Percentiles rank a stretch among this genome's conserved stretches.
These are phyloP conservation scores for Diceros bicornis DNA, from an alignment of 2,797 vertebrate genomes.

Conservation along the genomic window DNA sequence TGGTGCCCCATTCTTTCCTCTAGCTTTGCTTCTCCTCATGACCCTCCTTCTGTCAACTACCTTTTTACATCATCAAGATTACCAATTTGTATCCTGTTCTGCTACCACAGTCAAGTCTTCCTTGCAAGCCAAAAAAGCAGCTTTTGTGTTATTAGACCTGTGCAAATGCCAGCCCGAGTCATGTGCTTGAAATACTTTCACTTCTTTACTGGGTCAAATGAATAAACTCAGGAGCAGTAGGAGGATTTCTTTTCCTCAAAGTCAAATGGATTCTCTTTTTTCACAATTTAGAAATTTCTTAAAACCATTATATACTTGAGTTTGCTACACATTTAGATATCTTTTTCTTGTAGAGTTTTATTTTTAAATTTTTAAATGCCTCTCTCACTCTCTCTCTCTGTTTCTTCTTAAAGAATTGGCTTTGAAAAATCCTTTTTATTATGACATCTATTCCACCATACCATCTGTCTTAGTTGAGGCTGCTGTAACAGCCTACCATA, in stretches of 20 bases:
- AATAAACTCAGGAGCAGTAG: conserved; percentile 3
- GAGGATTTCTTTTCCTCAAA: conserved; percentile 45
- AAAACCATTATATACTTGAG: neutral
- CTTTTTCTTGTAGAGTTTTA: conserved; percentile 1
- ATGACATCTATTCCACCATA: neutral
- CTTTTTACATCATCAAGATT: neutral
- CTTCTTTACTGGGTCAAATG: neutral
- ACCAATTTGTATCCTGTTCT: conserved; percentile 20
- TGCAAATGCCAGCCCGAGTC: conserved; percentile 11
- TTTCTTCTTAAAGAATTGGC: neutral
- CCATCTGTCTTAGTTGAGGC: neutral
- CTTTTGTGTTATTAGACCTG: neutral
- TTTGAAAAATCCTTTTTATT: conserved; percentile 9
- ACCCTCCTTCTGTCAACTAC: neutral
- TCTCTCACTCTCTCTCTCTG: neutral
- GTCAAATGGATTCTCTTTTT: conserved; percentile 52
- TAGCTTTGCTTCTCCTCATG: neutral
- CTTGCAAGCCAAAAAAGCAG: neutral
- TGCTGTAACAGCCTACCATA: neutral
- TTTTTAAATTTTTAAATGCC: conserved; percentile 46
- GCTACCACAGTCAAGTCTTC: neutral
- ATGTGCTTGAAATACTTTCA: neutral
- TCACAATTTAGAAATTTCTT: neutral
- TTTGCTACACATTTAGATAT: conserved; percentile 36
- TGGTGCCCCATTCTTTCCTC: neutral